Evolutionary conservation across 2,113 vertebrate species (phyloP).

Genomic region (Cyphomyrus discorhynchus): DNA sequence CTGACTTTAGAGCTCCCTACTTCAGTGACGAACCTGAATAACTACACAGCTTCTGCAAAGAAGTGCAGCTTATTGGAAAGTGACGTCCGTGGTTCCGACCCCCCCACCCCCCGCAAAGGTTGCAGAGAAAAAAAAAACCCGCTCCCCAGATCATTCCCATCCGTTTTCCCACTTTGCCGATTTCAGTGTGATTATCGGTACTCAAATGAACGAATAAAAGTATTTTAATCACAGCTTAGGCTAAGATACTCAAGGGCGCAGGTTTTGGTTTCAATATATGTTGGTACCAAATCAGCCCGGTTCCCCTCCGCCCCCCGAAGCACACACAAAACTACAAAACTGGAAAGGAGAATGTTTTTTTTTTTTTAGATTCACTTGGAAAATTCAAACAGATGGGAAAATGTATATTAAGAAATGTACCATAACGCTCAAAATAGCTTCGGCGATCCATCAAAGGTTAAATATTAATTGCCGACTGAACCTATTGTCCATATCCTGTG

Average conservation of each 20-base stretch:
- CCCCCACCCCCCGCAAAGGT: not conserved
- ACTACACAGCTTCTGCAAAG: conserved; percentile 5
- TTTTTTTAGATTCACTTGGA: not conserved
- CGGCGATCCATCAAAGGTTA: not conserved
- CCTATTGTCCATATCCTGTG: not conserved
- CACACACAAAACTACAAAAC: not conserved
- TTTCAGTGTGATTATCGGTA: not conserved
- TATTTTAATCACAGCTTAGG: not conserved
- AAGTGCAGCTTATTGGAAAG: conserved; percentile 13
- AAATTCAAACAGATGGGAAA: not conserved
- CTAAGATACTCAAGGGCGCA: not conserved
- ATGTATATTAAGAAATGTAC: not conserved
- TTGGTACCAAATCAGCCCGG: not conserved
- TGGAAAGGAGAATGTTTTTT: not conserved
- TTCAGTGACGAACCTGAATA: conserved; percentile 5
- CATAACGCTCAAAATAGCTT: not conserved
- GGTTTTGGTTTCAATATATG: not conserved
- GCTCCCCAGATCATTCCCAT: not conserved
- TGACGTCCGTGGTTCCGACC: conserved; percentile 17
- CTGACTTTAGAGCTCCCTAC: not conserved
- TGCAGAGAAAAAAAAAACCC: not conserved
- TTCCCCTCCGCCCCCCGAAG: not conserved
- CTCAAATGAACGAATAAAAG: not conserved
- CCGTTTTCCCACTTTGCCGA: not conserved
- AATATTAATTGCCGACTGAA: not conserved